Conservation (phyloP, 2,797 vertebrate species). For the Molossus molossus region DNA sequence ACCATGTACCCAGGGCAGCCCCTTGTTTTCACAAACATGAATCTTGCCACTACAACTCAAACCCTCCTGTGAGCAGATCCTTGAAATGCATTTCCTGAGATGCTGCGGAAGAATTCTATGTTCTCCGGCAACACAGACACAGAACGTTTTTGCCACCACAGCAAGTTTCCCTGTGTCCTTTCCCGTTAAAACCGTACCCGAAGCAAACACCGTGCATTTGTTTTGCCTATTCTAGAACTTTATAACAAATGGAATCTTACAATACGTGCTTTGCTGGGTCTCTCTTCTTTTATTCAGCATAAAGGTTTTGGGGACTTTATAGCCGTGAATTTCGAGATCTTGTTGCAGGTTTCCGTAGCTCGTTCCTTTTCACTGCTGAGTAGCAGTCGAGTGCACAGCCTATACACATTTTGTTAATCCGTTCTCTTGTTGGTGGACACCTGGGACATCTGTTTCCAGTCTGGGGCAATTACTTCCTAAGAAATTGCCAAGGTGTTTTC, state of each 20-base stretch:
- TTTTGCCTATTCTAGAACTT: neutral
- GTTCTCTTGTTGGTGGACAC: neutral
- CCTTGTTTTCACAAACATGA: too few relatives aligned
- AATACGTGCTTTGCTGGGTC: too few relatives aligned
- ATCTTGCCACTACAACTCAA: too few relatives aligned
- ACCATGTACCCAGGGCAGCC: too few relatives aligned
- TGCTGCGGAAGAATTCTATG: too few relatives aligned
- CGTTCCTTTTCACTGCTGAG: neutral
- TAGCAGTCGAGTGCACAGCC: neutral
- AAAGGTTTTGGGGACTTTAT: neutral
- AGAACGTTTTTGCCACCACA: neutral
- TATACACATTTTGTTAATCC: neutral
- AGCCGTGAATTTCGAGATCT: neutral
- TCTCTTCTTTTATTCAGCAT: too few relatives aligned
- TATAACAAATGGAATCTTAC: too few relatives aligned
- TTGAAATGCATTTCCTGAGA: too few relatives aligned
- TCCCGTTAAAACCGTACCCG: neutral
- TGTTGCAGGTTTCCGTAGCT: neutral
- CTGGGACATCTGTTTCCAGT: neutral
- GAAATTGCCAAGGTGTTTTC: neutral
- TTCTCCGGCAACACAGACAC: neutral
- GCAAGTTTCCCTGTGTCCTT: neutral
- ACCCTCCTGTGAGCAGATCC: too few relatives aligned
- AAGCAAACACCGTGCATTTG: neutral
- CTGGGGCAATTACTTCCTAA: neutral